These are phyloP conservation scores for Gymnopithys bicolor DNA, from an alignment of 2,797 vertebrate species.

Conservation along the genomic window DNA sequence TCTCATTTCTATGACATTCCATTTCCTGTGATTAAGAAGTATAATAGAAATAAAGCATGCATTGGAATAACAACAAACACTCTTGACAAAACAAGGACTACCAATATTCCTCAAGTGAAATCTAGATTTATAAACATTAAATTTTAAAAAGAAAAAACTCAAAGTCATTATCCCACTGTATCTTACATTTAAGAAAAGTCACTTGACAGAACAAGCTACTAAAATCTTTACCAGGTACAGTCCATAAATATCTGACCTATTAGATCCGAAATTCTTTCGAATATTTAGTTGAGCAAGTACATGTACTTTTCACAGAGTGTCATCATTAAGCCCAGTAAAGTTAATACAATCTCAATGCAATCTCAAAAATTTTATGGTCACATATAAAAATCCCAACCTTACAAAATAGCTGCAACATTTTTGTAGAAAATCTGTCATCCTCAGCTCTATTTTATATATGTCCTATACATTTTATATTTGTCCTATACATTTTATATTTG, in stretches of 20 bases:
- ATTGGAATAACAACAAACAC: slow-evolving; percentile 20
- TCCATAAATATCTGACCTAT: slow-evolving; percentile 6
- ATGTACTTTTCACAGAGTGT: slow-evolving; percentile 18
- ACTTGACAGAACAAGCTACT: slow-evolving; percentile 56
- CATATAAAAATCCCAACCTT: not conserved
- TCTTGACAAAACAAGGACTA: not conserved
- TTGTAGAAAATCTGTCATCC: not conserved
- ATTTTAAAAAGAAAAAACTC: slow-evolving; percentile 36
- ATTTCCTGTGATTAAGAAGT: not conserved
- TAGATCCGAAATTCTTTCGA: slow-evolving; percentile 50
- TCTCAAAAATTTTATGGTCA: not conserved
- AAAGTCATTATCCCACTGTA: not conserved
- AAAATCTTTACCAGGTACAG: slow-evolving; percentile 47
- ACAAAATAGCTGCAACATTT: not conserved
- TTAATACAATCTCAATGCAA: slow-evolving; percentile 23
- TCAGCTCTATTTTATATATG: not conserved
- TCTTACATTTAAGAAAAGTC: slow-evolving; percentile 39
- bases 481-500: not conserved
- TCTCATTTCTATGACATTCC: not conserved
- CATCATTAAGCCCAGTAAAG: slow-evolving; percentile 37
- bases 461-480: not conserved
- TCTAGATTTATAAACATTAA: not conserved
- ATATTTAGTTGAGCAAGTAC: slow-evolving; percentile 50
- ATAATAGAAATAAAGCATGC: not conserved
- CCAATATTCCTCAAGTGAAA: slow-evolving; percentile 21